Percentiles rank a stretch among this genome's conserved stretches.
Evolutionary conservation across 2,113 vertebrate genomes (phyloP).

Genomic region (Opisthocomus hoazin): DNA sequence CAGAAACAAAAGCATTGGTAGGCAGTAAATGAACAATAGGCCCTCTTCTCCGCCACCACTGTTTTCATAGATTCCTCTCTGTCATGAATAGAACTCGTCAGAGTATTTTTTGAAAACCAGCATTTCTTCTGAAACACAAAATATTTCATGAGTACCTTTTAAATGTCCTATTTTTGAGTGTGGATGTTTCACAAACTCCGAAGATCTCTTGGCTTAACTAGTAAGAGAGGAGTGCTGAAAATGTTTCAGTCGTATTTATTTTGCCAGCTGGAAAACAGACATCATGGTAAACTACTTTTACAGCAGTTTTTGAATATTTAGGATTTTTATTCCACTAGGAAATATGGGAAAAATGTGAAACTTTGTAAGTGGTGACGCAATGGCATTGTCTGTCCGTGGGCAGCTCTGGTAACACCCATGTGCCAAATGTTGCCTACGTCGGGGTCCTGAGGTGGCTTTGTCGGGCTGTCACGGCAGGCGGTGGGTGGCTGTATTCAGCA

Average conservation of each 20-base stretch:
- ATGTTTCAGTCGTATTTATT: not conserved
- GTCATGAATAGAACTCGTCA: not conserved
- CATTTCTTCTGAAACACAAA: not conserved
- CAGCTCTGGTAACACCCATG: not conserved
- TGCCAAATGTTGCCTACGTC: rapidly evolving
- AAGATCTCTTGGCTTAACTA: not conserved
- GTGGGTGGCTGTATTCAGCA: not conserved
- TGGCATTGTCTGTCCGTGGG: not conserved
- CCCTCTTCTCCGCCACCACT: not conserved
- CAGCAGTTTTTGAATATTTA: not conserved
- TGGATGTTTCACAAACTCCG: not conserved
- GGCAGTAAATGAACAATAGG: not conserved
- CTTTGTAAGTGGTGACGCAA: not conserved
- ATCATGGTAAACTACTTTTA: not conserved
- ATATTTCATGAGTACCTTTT: not conserved
- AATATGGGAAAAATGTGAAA: not conserved
- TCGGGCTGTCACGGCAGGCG: not conserved
- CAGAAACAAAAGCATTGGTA: not conserved
- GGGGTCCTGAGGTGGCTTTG: not conserved
- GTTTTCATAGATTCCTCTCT: not conserved
- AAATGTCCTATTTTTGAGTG: not conserved
- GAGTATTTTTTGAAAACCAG: not conserved
- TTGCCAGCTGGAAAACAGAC: not conserved
- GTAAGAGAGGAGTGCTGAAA: not conserved
- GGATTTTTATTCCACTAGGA: not conserved